Base-by-base conservation (phyloP, 2,797 vertebrate species). In the Buceros bicornis region DNA sequence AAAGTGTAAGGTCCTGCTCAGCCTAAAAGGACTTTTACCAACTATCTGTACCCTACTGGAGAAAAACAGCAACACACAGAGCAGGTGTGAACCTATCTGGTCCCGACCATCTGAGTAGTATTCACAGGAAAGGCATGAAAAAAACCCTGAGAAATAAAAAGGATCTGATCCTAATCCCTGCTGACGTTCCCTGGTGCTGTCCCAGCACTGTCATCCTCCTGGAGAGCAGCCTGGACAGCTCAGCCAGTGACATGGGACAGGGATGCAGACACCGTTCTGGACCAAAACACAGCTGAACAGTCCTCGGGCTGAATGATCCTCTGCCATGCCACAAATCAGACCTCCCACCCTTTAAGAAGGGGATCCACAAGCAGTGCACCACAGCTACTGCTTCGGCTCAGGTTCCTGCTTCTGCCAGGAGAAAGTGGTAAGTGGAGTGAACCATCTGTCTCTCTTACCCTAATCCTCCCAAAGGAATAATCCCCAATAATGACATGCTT, bases 1-100 rank as follows among this genome's bases (percentile, higher is more conserved):
- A 26, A 96, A 96, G 69, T 61, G 48, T 72, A 86, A 73, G 31
- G 74, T 86, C 65, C 58, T 94, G 58, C 51, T 60, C 16, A 82
- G n/a, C 60, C 26, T 48, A 66, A 73, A 90, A 71, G 56, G 31
- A 10, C 24, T 88, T 90, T 85, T 71, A 28, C 40, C 83, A 69
- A 50, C 47, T 26, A 54, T 33, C 76, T 43, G 82, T 60, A 82
- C 67, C 37, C n/a, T 18, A 7, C 14, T 91, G 64, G 76, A 57
- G 47, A 31, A 80, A 78, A 83, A 9, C 53, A 77, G 48, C 48
- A 78, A 74, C 28, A 22, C 62, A 73, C 1, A 5, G 15, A 33
- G 1, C 4, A 11, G 28, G 17, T 4, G 3, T 61, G 45, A 85
- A 62, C 40, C 28, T 35, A 89, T 69, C 37, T 42, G 47, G 7